Percentiles rank a stretch among this genome's conserved stretches.
phyloP scores from a whole-genome alignment of 1,140 invertebrate genomes.

The Bactericera cockerelli region DNA sequence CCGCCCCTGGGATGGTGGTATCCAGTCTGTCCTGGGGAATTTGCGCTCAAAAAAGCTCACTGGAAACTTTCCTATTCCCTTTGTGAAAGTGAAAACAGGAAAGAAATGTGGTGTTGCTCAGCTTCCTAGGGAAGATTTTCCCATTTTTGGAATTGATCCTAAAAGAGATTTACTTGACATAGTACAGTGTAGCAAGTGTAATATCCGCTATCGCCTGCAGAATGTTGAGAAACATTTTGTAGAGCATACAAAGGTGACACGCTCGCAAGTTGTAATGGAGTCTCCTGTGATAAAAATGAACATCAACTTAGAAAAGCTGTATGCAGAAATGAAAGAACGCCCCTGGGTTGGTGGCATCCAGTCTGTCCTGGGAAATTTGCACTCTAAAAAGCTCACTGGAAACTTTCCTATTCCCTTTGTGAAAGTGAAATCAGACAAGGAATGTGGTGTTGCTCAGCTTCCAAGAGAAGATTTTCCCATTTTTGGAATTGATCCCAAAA shows the following conservation, averaged over 20 bases:
- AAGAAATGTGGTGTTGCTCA: background rate
- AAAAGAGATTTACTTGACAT: background rate
- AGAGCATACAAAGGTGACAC: background rate
- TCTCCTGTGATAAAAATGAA: background rate
- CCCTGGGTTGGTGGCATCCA: no score
- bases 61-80: no score
- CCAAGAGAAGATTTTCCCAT: background rate
- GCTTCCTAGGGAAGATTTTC: background rate
- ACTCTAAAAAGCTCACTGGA: no score
- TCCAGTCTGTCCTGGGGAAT: no score
- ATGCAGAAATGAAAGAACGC: background rate
- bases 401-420: no score
- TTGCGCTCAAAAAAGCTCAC: no score
- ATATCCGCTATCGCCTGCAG: background rate
- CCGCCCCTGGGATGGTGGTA: background rate
- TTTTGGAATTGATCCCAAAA: constrained; percentile 1
- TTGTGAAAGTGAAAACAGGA: no score
- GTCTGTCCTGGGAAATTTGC: no score
- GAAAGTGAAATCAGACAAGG: no score
- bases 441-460: background rate
- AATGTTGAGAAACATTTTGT: background rate
- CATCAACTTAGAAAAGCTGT: background rate
- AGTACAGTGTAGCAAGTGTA: background rate
- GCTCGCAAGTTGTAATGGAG: no score
- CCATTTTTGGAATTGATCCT: constrained; percentile 1